These are phyloP conservation scores for Gari tellinella DNA, from an alignment of 2,888 invertebrate species.

Conservation along the genomic window DNA sequence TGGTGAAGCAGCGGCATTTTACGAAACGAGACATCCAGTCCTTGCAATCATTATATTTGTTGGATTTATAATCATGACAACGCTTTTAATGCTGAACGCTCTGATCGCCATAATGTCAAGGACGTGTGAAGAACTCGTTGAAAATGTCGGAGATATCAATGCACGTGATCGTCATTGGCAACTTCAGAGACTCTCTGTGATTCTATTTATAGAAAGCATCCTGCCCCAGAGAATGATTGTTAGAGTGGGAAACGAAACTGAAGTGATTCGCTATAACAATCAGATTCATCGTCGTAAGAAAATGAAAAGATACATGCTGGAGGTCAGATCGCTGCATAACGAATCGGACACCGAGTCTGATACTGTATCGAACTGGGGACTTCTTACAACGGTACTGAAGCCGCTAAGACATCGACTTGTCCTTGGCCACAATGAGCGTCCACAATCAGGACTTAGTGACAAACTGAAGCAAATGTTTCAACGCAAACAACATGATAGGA, in stretches of 20 bases:
- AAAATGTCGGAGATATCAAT: conserved; percentile 48
- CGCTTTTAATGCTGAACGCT: conserved; percentile 68
- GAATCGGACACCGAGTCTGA: conserved; percentile 15
- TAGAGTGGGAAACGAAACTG: conserved; percentile 20
- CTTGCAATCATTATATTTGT: conserved; percentile 62
- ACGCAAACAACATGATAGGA: conserved; percentile 1
- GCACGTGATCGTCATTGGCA: conserved; percentile 57
- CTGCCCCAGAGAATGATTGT: conserved; percentile 20
- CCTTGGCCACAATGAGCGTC: conserved; percentile 4
- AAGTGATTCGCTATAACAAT: conserved; percentile 28
- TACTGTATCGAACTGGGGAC: conserved; percentile 28
- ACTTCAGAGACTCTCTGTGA: conserved; percentile 57
- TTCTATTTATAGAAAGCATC: conserved; percentile 60
- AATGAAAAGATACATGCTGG: conserved; percentile 45
- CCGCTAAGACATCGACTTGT: conserved; percentile 17
- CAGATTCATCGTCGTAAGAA: conserved; percentile 17
- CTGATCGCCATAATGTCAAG: conserved; percentile 72
- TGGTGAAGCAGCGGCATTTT: conserved; percentile 54
- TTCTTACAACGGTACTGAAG: conserved; percentile 32
- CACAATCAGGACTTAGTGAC: conserved; percentile 42
- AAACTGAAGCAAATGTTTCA: conserved; percentile 24
- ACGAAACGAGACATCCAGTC: conserved; percentile 57
- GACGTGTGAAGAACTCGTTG: conserved; percentile 62
- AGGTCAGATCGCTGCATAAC: conserved; percentile 37
- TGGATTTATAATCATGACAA: conserved; percentile 65